Percentiles rank a stretch among this genome's conserved stretches.
These are phyloP conservation scores for Amblyraja radiata DNA, from an alignment of 2,797 vertebrate genomes.

Conservation along the genomic window DNA sequence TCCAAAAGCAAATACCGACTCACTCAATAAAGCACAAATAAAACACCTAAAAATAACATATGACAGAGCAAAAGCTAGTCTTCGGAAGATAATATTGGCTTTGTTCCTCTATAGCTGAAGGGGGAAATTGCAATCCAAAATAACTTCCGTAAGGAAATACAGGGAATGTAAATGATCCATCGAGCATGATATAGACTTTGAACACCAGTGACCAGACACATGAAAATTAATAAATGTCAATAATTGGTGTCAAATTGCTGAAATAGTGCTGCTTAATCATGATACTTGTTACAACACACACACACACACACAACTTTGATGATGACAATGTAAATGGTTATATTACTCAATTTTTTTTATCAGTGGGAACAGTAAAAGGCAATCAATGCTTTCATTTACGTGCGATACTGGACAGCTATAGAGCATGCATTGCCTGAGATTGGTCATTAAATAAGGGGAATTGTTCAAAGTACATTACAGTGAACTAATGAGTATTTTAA, in stretches of 20 bases:
- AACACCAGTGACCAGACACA: background rate
- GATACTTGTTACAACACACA: background rate
- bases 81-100: background rate
- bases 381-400: background rate
- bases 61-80: no score
- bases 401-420: background rate
- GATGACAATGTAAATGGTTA: background rate
- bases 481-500: background rate
- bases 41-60: background rate
- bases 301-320: background rate
- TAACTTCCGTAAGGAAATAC: background rate
- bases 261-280: background rate
- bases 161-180: background rate
- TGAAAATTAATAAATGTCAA: conserved; percentile 23
- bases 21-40: background rate
- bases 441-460: background rate
- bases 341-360: background rate
- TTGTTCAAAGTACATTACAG: background rate
- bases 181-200: background rate
- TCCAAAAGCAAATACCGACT: background rate
- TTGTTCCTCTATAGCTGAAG: background rate
- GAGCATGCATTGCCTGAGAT: background rate
- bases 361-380: background rate
- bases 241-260: background rate
- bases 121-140: background rate